These are phyloP conservation scores for Patiria pectinifera DNA, from an alignment of 53 echinoderm and acorn worm species.

Conservation along the genomic window DNA sequence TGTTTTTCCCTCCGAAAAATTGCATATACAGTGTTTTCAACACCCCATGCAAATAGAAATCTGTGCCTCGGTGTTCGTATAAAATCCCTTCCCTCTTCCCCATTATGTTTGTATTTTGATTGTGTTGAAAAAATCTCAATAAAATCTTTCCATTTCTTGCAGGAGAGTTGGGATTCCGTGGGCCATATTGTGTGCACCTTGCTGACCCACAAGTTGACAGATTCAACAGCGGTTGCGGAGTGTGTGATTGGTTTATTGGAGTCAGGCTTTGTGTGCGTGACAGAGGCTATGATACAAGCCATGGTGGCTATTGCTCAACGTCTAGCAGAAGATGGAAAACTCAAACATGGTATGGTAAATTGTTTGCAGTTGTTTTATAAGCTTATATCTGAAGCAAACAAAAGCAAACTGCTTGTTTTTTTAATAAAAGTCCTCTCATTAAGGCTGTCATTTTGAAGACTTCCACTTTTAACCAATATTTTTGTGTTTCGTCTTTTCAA, in stretches of 20 bases:
- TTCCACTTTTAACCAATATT: background rate
- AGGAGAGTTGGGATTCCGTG: constrained; percentile 25
- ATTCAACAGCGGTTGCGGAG: background rate
- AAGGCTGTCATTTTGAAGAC: too few species aligned
- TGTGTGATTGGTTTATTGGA: constrained; percentile 22
- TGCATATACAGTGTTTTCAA: too few species aligned
- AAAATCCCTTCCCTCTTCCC: too few species aligned
- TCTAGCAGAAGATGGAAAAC: background rate
- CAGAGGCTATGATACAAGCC: constrained; percentile 9
- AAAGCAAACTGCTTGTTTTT: too few species aligned
- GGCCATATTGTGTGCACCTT: background rate
- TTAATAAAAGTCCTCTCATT: too few species aligned
- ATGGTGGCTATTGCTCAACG: background rate
- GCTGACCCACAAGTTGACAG: constrained; percentile 6
- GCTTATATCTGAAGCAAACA: background rate
- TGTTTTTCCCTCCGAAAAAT: too few species aligned
- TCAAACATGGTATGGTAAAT: background rate
- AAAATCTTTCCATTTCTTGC: background rate
- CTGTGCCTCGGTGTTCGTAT: too few species aligned
- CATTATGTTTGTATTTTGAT: too few species aligned
- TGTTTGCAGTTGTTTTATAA: background rate
- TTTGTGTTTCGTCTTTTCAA: background rate
- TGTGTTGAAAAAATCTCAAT: background rate
- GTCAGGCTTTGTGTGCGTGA: constrained; percentile 19
- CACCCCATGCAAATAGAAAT: too few species aligned